Percentiles rank a stretch among this genome's conserved stretches.
These are phyloP conservation scores for Lymantria monacha DNA, from an alignment of 2,888 invertebrate species.

Conservation along the genomic window DNA sequence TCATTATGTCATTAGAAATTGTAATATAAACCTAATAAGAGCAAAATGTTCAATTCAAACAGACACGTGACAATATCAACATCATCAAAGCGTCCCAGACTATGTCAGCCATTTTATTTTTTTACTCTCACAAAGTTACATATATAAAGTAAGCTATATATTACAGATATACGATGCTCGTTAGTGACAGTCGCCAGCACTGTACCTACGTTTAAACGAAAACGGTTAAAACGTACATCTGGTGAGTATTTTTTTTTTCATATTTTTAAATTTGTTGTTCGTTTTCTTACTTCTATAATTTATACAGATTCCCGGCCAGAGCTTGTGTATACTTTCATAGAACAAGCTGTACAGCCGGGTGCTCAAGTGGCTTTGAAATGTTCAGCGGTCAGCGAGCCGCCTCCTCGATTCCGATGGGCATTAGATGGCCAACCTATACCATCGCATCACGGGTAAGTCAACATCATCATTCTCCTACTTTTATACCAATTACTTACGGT, in stretches of 20 bases:
- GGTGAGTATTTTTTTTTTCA: constrained; percentile 53
- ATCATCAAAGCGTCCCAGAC: constrained; percentile 13
- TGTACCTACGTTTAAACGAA: constrained; percentile 58
- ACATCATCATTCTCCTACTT: background rate
- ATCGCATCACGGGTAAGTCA: constrained; percentile 68
- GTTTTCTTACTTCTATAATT: constrained; percentile 22
- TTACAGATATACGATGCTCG: constrained; percentile 68
- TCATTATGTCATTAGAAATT: background rate
- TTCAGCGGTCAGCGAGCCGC: constrained; percentile 92
- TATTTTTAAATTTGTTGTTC: constrained; percentile 32
- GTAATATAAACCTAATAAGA: background rate
- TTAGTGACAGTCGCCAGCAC: constrained; percentile 56
- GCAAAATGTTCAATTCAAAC: constrained; percentile 11
- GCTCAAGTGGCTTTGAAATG: constrained; percentile 91
- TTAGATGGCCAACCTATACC: constrained; percentile 71
- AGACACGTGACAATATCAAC: background rate
- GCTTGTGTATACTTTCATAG: constrained; percentile 91
- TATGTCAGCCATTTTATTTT: constrained; percentile 28
- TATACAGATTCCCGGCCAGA: constrained; percentile 89
- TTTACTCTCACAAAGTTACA: constrained; percentile 9
- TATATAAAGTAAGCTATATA: constrained; percentile 34
- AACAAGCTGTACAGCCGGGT: constrained; percentile 87
- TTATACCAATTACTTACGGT: too few relatives aligned
- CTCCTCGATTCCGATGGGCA: constrained; percentile 83
- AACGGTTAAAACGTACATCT: constrained; percentile 67